Conservation (phyloP, 1,140 invertebrate species). For the Popillia japonica region DNA sequence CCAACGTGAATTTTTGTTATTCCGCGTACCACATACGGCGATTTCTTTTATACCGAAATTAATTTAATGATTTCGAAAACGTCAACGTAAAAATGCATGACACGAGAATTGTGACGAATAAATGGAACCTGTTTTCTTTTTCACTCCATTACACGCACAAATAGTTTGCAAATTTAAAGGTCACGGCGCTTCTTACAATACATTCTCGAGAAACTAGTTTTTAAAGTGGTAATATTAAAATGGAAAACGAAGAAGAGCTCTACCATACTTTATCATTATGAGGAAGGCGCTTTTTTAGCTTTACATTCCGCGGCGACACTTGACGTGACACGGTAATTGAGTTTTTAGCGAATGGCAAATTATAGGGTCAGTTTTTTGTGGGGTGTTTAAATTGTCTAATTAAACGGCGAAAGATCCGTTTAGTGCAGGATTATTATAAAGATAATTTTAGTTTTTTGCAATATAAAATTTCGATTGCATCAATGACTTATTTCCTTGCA, state of each 20-base stretch:
- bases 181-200: neutral
- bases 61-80: no score
- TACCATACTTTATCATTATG: neutral
- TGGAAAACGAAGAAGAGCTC: neutral
- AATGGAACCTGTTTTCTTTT: neutral
- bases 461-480: no score
- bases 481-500: no score
- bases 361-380: neutral
- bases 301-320: neutral
- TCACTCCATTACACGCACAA: neutral
- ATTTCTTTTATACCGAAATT: no score
- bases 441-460: no score
- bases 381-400: neutral
- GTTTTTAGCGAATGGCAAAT: neutral
- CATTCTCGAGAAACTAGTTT: constrained; percentile 2
- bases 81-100: neutral
- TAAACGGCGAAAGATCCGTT: neutral
- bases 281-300: neutral
- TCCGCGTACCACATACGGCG: no score
- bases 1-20: no score
- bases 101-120: neutral
- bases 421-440: neutral
- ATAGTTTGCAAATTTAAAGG: constrained; percentile 6
- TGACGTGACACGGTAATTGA: constrained; percentile 10
- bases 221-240: constrained; percentile 14